Base-by-base conservation (phyloP, 2,888 invertebrate species). In the Chrysolina haemoptera region DNA sequence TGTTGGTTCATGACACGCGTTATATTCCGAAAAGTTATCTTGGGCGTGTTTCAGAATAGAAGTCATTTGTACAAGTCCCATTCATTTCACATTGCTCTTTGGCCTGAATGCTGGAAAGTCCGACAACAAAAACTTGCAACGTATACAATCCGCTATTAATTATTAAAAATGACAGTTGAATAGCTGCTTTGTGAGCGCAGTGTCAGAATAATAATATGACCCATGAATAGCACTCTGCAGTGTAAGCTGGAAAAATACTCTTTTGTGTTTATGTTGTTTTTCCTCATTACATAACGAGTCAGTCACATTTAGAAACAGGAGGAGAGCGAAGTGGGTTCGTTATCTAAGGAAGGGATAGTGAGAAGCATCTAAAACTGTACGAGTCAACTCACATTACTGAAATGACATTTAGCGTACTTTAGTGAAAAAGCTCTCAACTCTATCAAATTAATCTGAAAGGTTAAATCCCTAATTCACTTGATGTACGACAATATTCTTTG, bases 81-180 rank as follows among this genome's bases (percentile, higher is more conserved):
- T 59, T 59, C n/a, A 35, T 35, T 35, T 9, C 27, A 11, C 14
- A 35, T 35, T n/a, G 59, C 59, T 59, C 27, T 59, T 27, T 59
- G 27, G 59, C 27, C 59, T 59, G 59, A 53, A 12, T 53, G 53
- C 53, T 53, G 53, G 11, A 53, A 53, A 35, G 20, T 18, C 53
- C 18, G 53, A 12, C 27, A 22, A n/a, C 59, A 59, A 59, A 59
- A 59, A 59, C 59, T 20, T 20, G 41, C 65, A 65, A 65, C 65
- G 27, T 65, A n/a, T 18, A 65, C 43, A 65, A 65, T 46, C 20
- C 46, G 27, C 46, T 50, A 27, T 66, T 65, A 48, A 50, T 66
- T 66, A 66, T 66, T 66, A 48, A 66, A 66, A 66, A 50, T 50
- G 50, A 22, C 66, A 50, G 27, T 50, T 46, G 66, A 66, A 66